phyloP scores from a whole-genome alignment of 1,140 invertebrate genomes.

The Mylabris phalerata region DNA sequence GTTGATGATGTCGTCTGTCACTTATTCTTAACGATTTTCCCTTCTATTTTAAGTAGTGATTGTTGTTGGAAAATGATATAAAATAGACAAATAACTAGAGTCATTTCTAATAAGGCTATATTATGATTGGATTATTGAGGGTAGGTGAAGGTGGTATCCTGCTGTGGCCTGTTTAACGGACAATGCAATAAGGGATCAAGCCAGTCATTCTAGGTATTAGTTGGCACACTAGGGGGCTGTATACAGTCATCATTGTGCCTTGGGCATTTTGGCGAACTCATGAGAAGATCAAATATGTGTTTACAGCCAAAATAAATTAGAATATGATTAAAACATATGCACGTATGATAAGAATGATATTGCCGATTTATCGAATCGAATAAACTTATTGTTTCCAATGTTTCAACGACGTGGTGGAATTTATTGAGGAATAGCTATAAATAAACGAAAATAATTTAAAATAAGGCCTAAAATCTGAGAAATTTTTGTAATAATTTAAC shows the following conservation, averaged over 20 bases:
- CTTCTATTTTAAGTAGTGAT: no score
- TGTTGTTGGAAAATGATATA: not conserved
- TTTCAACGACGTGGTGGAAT: no score
- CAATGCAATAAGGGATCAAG: constrained; percentile 21
- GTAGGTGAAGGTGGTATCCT: constrained; percentile 21
- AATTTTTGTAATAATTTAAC: no score
- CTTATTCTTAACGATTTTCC: no score
- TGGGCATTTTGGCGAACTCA: constrained; percentile 15
- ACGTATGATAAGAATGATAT: no score
- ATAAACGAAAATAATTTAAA: no score
- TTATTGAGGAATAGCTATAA: no score
- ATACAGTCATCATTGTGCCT: constrained; percentile 22
- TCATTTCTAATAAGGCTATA: constrained; percentile 19
- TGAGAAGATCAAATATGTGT: constrained; percentile 8
- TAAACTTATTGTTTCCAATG: no score
- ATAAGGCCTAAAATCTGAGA: no score
- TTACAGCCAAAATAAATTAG: not conserved
- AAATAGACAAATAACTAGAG: constrained; percentile 23
- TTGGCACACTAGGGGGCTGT: constrained; percentile 20
- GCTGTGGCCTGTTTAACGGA: constrained; percentile 23
- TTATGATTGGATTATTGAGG: constrained; percentile 27
- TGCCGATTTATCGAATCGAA: no score
- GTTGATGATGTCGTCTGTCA: no score
- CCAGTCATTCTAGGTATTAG: constrained; percentile 27
- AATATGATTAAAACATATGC: no score